Evolutionary conservation across 1,140 invertebrate species (phyloP), one percentile per base, ranked within the genome.

Genomic region (Lepidurus arcticus): DNA sequence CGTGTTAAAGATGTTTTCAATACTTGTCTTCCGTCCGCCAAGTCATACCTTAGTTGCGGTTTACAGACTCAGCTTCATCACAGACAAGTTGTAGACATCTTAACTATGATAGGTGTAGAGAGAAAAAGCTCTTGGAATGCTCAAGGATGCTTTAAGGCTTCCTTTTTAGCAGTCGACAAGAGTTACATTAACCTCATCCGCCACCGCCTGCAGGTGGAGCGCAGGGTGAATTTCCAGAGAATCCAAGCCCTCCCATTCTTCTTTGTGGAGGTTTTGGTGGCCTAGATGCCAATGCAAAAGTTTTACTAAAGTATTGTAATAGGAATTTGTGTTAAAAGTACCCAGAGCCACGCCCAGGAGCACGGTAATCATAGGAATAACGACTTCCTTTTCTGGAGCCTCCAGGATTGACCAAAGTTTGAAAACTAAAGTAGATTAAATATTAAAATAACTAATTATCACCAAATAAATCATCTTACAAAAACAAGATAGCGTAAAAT

Each of bases 181-280:
- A 65, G 53, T 65, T 65, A 47, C 73, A 53, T 78, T 78, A 78
- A 75, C 78, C 78, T 78, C 78, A 78, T 78, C 78, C 78, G 65
- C 78, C 78, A 45, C 78, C 78, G 1, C 73, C 43, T 24, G 44
- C 73, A 16, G 65, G 73, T 34, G 78, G 78, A 26, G 73, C 34
- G 11, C 73, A 73, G 24, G 78, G 65, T 1, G 73, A 73, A 45
- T 45, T 74, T 11, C 73, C 45, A 8, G 65, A 45, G 42, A 45
- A 74, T 43, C 78, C 78, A 8, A 73, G 78, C 13, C 78, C 73
- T 13, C 78, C 78, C 44, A 78, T 78, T 26, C 74, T 73, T 78
- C 78, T 74, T 75, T 74, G 78, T 24, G 73, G 10, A 16, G 16
- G 21, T 11, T 43, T 76, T 21, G 21, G 76, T 6, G 65, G 65